Base-by-base conservation (phyloP, 1,140 invertebrate species). In the Hyposmocoma kahamanoa region DNA sequence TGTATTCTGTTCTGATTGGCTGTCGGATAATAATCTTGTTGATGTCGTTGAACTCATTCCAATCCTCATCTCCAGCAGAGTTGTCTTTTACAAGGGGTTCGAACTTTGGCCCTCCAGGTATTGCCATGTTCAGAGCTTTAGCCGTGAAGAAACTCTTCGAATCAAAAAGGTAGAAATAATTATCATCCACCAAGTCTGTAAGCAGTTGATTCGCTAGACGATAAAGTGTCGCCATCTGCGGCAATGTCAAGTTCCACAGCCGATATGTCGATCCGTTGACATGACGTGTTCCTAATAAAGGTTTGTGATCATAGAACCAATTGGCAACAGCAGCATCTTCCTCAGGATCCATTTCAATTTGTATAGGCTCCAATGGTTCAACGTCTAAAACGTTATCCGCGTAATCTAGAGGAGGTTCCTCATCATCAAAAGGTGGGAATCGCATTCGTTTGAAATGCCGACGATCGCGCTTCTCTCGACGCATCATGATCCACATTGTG, bases 401-500 rank as follows among this genome's bases (percentile, higher is more conserved):
- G 84, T 99, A 99, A 88, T 99, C 98, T 20, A 99, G 87, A 0
- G 98, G 98, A 22, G 98, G 98, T 89, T 99, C 98, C 87, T 99
- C 98, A 88, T 99, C 98, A 86, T 99, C 98, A 86, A 99, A 99
- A 1, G 98, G 98, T 22, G 98, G 98, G 78, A 99, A 99, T 62
- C 98, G 90, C 98, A 99, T 99, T 59, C 98, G 89, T 84, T 99
- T 99, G 74, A 99, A 99, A 86, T 99, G 98, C 26, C 98, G 91
- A 76, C 98, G 92, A 90, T 99, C 98, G 55, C 98, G 87, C 84
- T 99, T 99, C 74, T 99, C 98, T 59, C 98, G 90, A 62, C 98
- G 89, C 98, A 99, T 99, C 97, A 99, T 99, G 57, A 99, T 99
- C 98, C 98, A 99, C 98, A 99, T 99, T 3, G 98, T 98, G 39